Evolutionary conservation across 2,797 vertebrate species (phyloP), one percentile per base, ranked within the genome.

Genomic region (Poecilia velifera): DNA sequence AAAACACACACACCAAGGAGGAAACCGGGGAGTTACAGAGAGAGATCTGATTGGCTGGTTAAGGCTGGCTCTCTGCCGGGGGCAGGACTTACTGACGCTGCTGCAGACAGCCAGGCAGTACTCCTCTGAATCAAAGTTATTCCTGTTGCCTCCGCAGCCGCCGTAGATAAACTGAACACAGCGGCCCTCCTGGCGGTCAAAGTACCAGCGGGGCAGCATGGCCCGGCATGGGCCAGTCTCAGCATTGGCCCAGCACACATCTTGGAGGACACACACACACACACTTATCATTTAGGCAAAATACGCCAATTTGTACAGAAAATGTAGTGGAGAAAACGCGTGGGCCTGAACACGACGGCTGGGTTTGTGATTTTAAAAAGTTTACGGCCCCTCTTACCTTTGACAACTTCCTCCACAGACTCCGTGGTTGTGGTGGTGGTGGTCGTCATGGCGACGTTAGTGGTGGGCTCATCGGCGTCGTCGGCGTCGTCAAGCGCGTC

Each of bases 81-180:
- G 88, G 84, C 85, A 86, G 92, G 96, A 99, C 98, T 99, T 98
- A 99, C 98, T 95, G 97, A 97, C 96, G 86, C 97, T 97, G 96
- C 97, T 96, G 97, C 98, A 99, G 95, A 99, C 98, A 80, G 98
- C 97, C 95, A 97, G 92, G 97, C 98, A 99, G 97, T 99, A 99
- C 74, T 98, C 97, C 95, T 98, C 96, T 6, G 98, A 98, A 92
- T 97, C 98, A 98, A 99, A 99, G 97, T 99, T 99, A 97, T 99
- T 99, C 94, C 97, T 95, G 97, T 99, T 99, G 92, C 98, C 98
- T 43, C 98, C 98, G 41, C 98, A 99, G 96, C 98, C 98, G 49
- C 98, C 98, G 93, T 98, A 99, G 97, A 98, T 98, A 97, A 99
- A 99, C 85, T 96, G 97, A 66, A 93, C 97, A n/a, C 98, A 99